A percentile compares a stretch with the other conserved stretches of the same genome.
These are phyloP conservation scores for Anneissia japonica DNA, from an alignment of 35 echinoderm and acorn worm species.

Conservation along the genomic window DNA sequence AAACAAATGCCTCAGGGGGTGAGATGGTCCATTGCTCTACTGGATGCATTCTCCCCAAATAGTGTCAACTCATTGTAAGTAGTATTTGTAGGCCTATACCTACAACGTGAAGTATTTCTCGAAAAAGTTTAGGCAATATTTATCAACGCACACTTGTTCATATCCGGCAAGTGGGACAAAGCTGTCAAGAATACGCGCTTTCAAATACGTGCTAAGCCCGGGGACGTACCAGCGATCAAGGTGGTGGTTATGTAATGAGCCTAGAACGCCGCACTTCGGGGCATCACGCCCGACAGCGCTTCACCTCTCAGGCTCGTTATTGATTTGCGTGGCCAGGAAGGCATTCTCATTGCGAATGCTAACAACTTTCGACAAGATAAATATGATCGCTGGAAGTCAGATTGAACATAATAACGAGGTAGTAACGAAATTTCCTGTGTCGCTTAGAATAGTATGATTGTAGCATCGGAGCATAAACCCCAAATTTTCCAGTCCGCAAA, in stretches of 20 bases:
- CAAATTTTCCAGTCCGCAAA: background rate
- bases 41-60: background rate
- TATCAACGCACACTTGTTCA: background rate
- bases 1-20: background rate
- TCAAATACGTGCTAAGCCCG: background rate
- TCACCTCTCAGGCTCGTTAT: background rate
- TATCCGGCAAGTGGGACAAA: too few species aligned
- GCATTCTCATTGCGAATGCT: background rate
- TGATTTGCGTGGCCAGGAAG: background rate
- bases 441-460: background rate
- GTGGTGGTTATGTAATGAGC: constrained; percentile 1
- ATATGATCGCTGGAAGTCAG: background rate
- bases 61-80: background rate
- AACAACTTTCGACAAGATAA: background rate
- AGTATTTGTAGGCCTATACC: background rate
- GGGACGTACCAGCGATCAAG: background rate
- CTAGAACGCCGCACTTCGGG: background rate
- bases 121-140: background rate
- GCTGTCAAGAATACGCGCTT: background rate
- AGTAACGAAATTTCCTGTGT: background rate
- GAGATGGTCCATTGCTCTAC: background rate
- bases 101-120: background rate
- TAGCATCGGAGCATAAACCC: background rate
- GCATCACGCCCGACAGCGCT: background rate
- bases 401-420: background rate